Evolutionary conservation across 2,797 vertebrate species (phyloP), one percentile per base, ranked within the genome.

Genomic region (Galago senegalensis): DNA sequence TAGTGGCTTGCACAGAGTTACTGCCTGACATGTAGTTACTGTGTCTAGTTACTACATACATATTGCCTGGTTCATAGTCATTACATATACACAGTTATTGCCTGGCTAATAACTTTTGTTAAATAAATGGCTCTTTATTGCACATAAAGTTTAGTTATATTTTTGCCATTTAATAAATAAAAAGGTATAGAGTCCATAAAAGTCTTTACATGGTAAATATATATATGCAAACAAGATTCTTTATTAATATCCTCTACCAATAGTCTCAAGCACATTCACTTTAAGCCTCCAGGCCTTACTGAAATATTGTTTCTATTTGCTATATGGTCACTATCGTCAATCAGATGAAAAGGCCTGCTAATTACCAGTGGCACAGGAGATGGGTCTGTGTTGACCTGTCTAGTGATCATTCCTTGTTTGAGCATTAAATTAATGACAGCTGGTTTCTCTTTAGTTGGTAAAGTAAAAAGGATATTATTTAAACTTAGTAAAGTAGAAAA

Each of bases 401-500:
- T 79, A 7, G 46, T 70, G 20, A 37, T 69, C 43, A 69, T 17
- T 79, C 31, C 23, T 27, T 31, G 7, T 70, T 67, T 76, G 23
- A 75, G 17, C 43, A 77, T 58, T 93, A 93, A 60, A 40, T 89
- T 84, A 76, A 65, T 84, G 56, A 56, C 2, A 73, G 34, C 23
- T 94, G 21, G 76, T 69, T 83, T 75, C 67, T 95, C 27, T 95
- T 84, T 85, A 18, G 40, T 67, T 93, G 53, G 8, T 43, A 81
- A 21, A 87, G 43, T 87, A 77, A 93, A 89, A 95, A 46, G 27
- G 31, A n/a, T 49, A 83, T 72, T 37, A 80, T 80, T 96, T 89
- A 80, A 81, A 49, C 87, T 94, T 67, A 16, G 12, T 77, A 83
- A 92, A 82, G 65, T 79, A 29, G 77, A 86, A 90, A 87, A 79